phyloP scores from a whole-genome alignment of 2,797 vertebrate species.

The Cheracebus regulus region DNA sequence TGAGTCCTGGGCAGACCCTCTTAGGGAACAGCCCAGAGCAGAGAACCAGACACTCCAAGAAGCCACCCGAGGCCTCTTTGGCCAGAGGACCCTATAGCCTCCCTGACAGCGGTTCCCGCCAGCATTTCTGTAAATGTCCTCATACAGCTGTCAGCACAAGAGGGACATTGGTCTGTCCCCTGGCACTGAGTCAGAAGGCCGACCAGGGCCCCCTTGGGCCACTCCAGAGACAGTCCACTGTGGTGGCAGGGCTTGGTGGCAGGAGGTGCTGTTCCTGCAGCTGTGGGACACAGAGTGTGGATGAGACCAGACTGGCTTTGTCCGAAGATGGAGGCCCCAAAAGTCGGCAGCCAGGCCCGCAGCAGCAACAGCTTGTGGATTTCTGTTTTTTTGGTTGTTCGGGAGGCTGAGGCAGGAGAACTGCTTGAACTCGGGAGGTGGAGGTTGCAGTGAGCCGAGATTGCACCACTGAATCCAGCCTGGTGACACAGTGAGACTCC shows the following conservation, averaged over 20 bases:
- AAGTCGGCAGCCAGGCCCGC: not conserved
- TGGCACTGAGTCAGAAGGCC: not conserved
- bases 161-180: not conserved
- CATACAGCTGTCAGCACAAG: fast-evolving
- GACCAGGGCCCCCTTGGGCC: not conserved
- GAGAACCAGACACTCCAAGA: not conserved
- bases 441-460: no score
- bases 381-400: not conserved
- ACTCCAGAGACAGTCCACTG: not conserved
- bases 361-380: not conserved
- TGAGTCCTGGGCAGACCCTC: no score
- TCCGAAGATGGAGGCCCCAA: not conserved
- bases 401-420: no score
- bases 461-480: no score
- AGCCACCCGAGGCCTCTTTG: not conserved
- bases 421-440: no score
- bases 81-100: not conserved
- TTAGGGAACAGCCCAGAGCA: no score
- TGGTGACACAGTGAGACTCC: no score
- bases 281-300: not conserved
- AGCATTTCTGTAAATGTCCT: not conserved
- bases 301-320: fast-evolving
- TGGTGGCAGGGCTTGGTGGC: fast-evolving
- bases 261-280: not conserved
- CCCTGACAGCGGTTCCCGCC: not conserved